Evolutionary conservation across 2,113 vertebrate species (phyloP).

Genomic region (Octodon degus): DNA sequence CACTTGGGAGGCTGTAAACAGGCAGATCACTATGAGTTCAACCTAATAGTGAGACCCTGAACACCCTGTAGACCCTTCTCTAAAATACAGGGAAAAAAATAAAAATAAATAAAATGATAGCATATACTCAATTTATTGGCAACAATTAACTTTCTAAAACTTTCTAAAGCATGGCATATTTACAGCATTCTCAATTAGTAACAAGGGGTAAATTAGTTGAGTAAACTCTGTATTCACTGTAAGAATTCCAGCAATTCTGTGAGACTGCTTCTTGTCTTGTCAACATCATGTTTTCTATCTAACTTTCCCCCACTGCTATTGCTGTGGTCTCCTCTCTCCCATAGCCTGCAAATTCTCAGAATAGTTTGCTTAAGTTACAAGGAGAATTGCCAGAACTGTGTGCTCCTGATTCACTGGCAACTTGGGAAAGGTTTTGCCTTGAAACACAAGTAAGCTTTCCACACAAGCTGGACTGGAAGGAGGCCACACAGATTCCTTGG

Average conservation of each 20-base stretch:
- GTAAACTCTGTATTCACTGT: background rate
- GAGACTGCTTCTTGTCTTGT: background rate
- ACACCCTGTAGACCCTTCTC: too few species aligned
- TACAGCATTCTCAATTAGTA: background rate
- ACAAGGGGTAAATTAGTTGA: background rate
- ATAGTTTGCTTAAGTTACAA: constrained; percentile 42
- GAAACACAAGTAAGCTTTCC: constrained; percentile 41
- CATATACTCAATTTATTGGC: background rate
- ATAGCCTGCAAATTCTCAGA: background rate
- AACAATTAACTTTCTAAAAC: constrained; percentile 34
- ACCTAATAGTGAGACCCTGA: too few species aligned
- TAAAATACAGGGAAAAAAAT: too few species aligned
- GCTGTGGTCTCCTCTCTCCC: constrained; percentile 36
- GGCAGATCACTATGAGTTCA: too few species aligned
- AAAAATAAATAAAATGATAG: background rate
- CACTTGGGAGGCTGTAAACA: too few species aligned
- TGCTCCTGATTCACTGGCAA: constrained; percentile 4
- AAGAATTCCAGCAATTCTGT: background rate
- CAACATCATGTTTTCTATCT: background rate
- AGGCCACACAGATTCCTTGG: constrained; percentile 59
- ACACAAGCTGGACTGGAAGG: background rate
- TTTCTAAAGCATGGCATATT: constrained; percentile 28
- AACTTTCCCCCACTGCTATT: constrained; percentile 11
- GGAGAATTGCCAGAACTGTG: constrained; percentile 26
- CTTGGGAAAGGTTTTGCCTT: constrained; percentile 50